Evolutionary conservation across 2,888 invertebrate genomes (phyloP), one percentile per base, ranked within the genome.

Genomic region (Synergus laeviventris): DNA sequence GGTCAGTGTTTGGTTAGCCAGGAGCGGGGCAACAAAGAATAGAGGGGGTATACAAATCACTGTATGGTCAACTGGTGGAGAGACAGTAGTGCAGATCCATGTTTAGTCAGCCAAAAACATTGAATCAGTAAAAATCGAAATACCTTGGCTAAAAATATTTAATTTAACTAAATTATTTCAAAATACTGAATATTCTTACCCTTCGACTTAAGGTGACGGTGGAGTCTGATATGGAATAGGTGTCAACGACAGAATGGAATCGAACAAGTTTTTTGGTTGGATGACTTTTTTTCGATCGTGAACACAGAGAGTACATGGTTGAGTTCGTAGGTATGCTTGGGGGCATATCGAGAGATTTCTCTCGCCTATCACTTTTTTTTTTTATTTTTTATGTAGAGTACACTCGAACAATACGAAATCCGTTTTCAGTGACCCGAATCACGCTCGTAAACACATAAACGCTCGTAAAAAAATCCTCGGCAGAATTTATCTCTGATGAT

Each of bases 231-330:
- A 93, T 92, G 76, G 93, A 93, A 86, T 93, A 94, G 31, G 94
- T 94, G 87, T 94, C 94, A 85, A 94, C 93, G 83, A 93, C 91
- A 11, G 94, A 93, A 88, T 94, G 93, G 87, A 94, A 94, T 75
- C 94, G 91, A 39, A 94, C 94, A 79, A 93, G 91, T 87, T 93
- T 94, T 88, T 93, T 93, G 75, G 92, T 90, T 76, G 88, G 88
- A 36, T 90, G 90, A 79, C 91, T 88, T 81, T 92, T 91, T 89
- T 92, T 93, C 86, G 92, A 91, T 80, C 92, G 91, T 81, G 93
- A 93, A 89, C 93, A 94, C 86, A 93, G 89, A 82, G 93, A 93
- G 90, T 93, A 94, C 94, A 94, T 94, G 87, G 91, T 92, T 87
- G 90, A 88, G 81, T 91, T 86, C 81, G 89, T 86, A 80, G 89